A percentile compares a stretch with the other conserved stretches of the same genome.
phyloP scores from a whole-genome alignment of 2,888 invertebrate genomes.

The Gibbula magus region DNA sequence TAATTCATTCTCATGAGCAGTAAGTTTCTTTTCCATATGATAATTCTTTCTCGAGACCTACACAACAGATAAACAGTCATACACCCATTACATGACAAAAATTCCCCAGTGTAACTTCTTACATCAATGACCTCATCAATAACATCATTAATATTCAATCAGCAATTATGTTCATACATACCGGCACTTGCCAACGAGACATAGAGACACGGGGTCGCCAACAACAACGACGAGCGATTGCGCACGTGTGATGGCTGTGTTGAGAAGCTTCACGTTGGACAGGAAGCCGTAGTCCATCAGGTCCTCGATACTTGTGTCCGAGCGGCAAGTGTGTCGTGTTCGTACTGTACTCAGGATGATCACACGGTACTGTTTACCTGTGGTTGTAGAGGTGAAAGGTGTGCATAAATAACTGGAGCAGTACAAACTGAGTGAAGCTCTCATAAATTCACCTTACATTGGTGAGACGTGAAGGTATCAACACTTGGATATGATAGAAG shows the following conservation, averaged over 20 bases:
- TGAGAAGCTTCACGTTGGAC: constrained; percentile 87
- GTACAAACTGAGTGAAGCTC: too few relatives aligned
- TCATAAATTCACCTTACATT: too few relatives aligned
- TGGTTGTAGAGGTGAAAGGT: constrained; percentile 34
- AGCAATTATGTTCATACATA: constrained; percentile 48
- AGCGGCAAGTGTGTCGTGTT: constrained; percentile 84
- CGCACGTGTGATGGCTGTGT: constrained; percentile 88
- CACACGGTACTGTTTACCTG: constrained; percentile 88
- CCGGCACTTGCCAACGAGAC: constrained; percentile 86
- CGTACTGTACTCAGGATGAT: constrained; percentile 87
- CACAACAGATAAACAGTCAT: too few relatives aligned
- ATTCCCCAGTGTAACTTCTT: too few relatives aligned
- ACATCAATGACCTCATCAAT: neutral
- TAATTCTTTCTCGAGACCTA: too few relatives aligned
- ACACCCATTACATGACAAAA: too few relatives aligned
- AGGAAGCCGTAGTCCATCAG: constrained; percentile 84
- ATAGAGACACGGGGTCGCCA: constrained; percentile 88
- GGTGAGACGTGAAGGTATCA: neutral
- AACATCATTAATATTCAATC: neutral
- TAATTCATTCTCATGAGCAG: too few relatives aligned
- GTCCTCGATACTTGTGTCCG: constrained; percentile 76
- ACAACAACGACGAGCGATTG: constrained; percentile 89
- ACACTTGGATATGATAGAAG: too few relatives aligned
- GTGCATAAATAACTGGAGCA: neutral
- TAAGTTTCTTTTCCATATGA: too few relatives aligned